Base-by-base conservation (phyloP, 2,888 invertebrate species). In the Drosophila paranaensis region DNA sequence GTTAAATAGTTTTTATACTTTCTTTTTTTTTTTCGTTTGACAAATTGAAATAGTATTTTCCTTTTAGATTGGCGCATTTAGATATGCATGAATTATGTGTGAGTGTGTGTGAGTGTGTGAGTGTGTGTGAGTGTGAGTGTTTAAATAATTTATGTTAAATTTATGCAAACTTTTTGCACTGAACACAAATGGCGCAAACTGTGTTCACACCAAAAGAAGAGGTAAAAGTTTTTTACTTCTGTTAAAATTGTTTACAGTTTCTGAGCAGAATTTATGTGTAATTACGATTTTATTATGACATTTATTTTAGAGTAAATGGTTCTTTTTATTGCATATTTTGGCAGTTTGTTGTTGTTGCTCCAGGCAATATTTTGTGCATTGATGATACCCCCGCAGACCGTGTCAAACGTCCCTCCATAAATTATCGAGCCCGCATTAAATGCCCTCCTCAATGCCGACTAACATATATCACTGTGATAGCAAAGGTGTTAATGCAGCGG, bases 271-370 rank as follows among this genome's bases (percentile, higher is more conserved):
- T 80, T 71, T 85, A 73, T 74, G 66, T 60, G 43, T 82, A 82
- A 82, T 86, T 88, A 69, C 69, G 30, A 2, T 33, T 82, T 80
- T 74, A 57, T 39, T 25, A 27, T 43, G 63, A 73, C 55, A 54
- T 56, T 69, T 65, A 61, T 53, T 60, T 46, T 10, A 64, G 66
- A 63, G 63, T 74, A 54, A 63, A 64, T 71, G 61, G 48, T 33
- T 33, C 58, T 62, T 58, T 79, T 77, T 82, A 88, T 83, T 77
- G 88, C 87, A 73, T 71, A 70, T 72, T 64, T 57, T 86, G 83
- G 83, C 83, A 83, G 88, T 83, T 78, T 40, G 42, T 72, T 69
- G 45, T 72, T 67, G 51, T 75, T 71, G 71, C 66, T 61, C 60
- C 58, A 70, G 62, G 71, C 58, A 66, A 78, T 65, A 14, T 54